phyloP scores from a whole-genome alignment of 2,797 vertebrate species.

The Epinephelus malabaricus region DNA sequence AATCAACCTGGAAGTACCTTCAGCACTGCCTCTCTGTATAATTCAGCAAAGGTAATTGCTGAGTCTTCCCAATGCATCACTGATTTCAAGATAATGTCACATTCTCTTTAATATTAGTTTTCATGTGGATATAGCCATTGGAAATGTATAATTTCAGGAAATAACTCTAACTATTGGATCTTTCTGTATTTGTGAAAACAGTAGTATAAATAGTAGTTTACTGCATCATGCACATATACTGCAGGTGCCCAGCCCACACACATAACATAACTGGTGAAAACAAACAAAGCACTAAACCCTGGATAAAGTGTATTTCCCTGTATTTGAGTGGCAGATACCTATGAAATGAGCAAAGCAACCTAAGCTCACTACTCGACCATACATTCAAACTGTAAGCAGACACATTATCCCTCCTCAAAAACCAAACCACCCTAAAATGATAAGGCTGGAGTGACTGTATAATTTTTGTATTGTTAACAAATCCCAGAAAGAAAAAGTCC shows the following conservation, averaged over 20 bases:
- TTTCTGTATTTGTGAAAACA: constrained; percentile 15
- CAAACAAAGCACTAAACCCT: not conserved
- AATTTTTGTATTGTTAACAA: constrained; percentile 22
- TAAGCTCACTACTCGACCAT: constrained; percentile 3
- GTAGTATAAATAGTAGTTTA: not conserved
- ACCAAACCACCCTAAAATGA: not conserved
- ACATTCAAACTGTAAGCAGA: constrained; percentile 42
- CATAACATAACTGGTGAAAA: not conserved
- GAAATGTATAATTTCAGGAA: constrained; percentile 3
- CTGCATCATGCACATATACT: not conserved
- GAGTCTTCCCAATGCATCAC: not conserved
- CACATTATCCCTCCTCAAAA: constrained; percentile 8
- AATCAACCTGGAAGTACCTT: constrained; percentile 3
- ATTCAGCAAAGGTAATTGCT: constrained; percentile 14
- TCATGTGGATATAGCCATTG: not conserved
- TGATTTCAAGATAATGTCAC: not conserved
- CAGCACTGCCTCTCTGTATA: not conserved
- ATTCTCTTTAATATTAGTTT: not conserved
- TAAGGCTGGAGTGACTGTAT: not conserved
- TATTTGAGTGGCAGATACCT: not conserved
- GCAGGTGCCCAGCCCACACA: not conserved
- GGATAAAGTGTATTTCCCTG: constrained; percentile 21
- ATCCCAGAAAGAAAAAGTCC: constrained; percentile 3
- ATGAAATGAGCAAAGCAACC: not conserved
- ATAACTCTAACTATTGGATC: not conserved